These are phyloP conservation scores for Valencia hispanica DNA, from an alignment of 2,797 vertebrate genomes.

Conservation along the genomic window DNA sequence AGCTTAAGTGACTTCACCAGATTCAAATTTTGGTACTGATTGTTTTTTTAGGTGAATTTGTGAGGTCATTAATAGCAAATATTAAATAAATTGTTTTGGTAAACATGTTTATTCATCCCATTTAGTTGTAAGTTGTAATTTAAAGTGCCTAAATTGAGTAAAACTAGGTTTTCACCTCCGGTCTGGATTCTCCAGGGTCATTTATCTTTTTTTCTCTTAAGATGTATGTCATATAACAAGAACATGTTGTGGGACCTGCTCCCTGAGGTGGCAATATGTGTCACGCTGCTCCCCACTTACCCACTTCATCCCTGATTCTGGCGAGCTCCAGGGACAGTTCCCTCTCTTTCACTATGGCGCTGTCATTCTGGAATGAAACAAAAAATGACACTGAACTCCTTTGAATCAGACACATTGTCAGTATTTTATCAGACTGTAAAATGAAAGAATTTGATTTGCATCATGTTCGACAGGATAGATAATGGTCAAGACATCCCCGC, in stretches of 20 bases:
- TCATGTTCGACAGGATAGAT: not conserved
- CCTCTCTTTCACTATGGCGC: slow-evolving; percentile 89
- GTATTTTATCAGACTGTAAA: not conserved
- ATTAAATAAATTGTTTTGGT: not conserved
- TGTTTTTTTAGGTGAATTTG: not conserved
- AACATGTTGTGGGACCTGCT: not conserved
- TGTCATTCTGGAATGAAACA: slow-evolving; percentile 87
- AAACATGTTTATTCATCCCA: not conserved
- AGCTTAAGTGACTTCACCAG: not conserved
- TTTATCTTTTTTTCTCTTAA: not conserved
- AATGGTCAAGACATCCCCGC: too few species aligned
- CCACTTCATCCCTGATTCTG: slow-evolving; percentile 97
- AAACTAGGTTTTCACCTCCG: not conserved
- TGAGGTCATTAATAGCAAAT: not conserved
- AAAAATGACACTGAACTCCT: slow-evolving; percentile 32
- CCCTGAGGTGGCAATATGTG: not conserved
- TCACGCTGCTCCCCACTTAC: slow-evolving; percentile 81
- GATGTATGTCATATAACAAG: not conserved
- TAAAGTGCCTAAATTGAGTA: not conserved
- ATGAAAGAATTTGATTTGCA: not conserved
- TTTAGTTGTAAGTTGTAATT: not conserved
- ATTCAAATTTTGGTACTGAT: slow-evolving; percentile 4
- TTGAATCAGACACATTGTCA: not conserved
- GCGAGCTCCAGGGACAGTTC: slow-evolving; percentile 90
- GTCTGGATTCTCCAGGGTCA: too few species aligned